Conservation (phyloP, 2,888 invertebrate genomes). For the Micoletzkya japonica region DNA sequence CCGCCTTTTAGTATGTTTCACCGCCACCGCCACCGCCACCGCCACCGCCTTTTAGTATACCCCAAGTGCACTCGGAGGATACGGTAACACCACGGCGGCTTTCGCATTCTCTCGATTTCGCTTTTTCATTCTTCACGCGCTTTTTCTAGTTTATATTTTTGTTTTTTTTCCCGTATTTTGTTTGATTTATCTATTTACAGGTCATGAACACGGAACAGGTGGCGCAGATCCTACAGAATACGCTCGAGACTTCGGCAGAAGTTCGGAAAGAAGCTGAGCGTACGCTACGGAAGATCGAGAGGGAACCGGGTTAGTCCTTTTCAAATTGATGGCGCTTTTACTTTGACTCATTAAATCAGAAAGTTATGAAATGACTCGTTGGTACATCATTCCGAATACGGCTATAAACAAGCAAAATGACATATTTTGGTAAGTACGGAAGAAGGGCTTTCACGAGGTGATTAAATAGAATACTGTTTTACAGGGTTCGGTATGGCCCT, state of each 20-base stretch:
- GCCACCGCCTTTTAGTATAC: too few relatives aligned
- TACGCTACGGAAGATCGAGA: constrained; percentile 35
- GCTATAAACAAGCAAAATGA: too few relatives aligned
- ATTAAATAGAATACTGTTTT: too few relatives aligned
- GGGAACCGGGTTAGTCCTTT: constrained; percentile 32
- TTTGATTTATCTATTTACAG: background rate
- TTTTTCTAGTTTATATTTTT: background rate
- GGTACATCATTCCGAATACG: too few relatives aligned
- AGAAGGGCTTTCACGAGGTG: too few relatives aligned
- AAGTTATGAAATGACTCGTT: background rate
- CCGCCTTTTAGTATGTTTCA: too few relatives aligned
- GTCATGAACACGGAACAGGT: constrained; percentile 33
- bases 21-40: too few relatives aligned
- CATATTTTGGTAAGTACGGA: background rate
- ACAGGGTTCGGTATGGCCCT: constrained; percentile 31
- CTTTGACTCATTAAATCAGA: background rate
- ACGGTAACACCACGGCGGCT: too few relatives aligned
- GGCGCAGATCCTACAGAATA: constrained; percentile 61
- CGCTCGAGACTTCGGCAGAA: constrained; percentile 63
- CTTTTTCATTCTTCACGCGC: background rate
- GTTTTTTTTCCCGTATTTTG: background rate
- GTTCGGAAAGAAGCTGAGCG: constrained; percentile 63
- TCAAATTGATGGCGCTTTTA: background rate
- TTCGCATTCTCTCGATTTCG: background rate
- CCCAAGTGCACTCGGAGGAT: too few relatives aligned